phyloP scores from a whole-genome alignment of 2,888 invertebrate genomes.

The Agonopterix subpropinquella region DNA sequence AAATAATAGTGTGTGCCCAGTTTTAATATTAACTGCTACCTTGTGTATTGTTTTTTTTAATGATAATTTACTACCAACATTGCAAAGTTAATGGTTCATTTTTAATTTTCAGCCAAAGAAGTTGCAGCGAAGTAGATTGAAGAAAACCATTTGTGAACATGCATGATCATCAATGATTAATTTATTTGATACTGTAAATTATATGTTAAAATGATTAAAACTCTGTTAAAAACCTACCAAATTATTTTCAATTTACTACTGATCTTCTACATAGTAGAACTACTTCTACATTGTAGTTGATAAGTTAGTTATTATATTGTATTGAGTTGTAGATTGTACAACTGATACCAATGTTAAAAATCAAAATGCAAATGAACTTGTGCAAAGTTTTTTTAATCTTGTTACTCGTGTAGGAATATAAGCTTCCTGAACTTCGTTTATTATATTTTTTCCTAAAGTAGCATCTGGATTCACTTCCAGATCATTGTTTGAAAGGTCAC shows the following conservation, averaged over 20 bases:
- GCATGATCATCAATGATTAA: constrained; percentile 33
- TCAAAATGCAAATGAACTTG: not conserved
- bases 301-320: too few species aligned
- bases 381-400: constrained; percentile 37
- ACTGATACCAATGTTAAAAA: not conserved
- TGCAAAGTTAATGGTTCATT: too few species aligned
- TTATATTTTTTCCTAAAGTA: constrained; percentile 78
- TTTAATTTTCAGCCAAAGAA: constrained; percentile 41
- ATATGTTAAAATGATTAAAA: constrained; percentile 8
- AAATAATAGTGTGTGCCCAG: too few species aligned
- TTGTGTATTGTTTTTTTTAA: too few species aligned
- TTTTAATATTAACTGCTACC: too few species aligned
- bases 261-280: too few species aligned
- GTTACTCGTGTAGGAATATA: constrained; percentile 60
- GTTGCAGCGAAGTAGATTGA: constrained; percentile 33
- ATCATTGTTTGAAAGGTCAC: constrained; percentile 69
- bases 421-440: constrained; percentile 70
- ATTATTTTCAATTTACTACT: too few species aligned
- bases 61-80: too few species aligned
- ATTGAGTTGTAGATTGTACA: too few species aligned
- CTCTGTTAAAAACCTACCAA: too few species aligned
- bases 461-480: constrained; percentile 75
- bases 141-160: constrained; percentile 30
- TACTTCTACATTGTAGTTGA: too few species aligned
- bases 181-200: constrained; percentile 35